phyloP scores from a whole-genome alignment of 2,113 vertebrate genomes.

The Ciconia stormi region DNA sequence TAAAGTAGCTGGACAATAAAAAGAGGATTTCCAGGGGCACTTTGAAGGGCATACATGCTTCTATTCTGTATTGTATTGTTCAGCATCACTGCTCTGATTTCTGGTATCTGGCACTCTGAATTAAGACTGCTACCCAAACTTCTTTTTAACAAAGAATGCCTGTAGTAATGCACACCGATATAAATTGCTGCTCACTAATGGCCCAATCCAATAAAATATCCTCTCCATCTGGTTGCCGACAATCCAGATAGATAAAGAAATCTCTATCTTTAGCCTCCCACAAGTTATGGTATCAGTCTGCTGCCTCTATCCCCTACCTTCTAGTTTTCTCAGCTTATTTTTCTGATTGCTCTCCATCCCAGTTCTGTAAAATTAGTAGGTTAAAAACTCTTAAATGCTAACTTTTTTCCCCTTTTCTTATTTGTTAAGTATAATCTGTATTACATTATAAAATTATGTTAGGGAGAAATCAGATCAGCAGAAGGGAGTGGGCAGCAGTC shows the following conservation, averaged over 20 bases:
- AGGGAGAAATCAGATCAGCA: not conserved
- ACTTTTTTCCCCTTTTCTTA: not conserved
- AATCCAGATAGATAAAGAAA: not conserved
- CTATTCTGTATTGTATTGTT: not conserved
- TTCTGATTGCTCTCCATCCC: not conserved
- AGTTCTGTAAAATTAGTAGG: not conserved
- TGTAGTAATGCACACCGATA: not conserved
- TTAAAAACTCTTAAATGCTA: not conserved
- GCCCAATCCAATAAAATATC: not conserved
- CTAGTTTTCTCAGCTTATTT: not conserved
- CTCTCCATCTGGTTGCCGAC: not conserved
- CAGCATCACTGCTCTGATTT: not conserved
- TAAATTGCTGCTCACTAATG: not conserved
- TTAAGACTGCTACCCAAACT: not conserved
- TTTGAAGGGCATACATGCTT: not conserved
- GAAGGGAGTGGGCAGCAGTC: not conserved
- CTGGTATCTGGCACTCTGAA: not conserved
- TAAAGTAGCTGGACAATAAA: not conserved
- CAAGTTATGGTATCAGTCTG: not conserved
- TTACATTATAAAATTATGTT: not conserved
- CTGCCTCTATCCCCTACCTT: not conserved
- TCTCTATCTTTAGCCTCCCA: not conserved
- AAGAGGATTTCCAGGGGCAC: not conserved
- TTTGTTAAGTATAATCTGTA: not conserved
- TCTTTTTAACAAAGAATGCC: not conserved